Base-by-base conservation (phyloP, 2,797 vertebrate species). In the Alca torda region DNA sequence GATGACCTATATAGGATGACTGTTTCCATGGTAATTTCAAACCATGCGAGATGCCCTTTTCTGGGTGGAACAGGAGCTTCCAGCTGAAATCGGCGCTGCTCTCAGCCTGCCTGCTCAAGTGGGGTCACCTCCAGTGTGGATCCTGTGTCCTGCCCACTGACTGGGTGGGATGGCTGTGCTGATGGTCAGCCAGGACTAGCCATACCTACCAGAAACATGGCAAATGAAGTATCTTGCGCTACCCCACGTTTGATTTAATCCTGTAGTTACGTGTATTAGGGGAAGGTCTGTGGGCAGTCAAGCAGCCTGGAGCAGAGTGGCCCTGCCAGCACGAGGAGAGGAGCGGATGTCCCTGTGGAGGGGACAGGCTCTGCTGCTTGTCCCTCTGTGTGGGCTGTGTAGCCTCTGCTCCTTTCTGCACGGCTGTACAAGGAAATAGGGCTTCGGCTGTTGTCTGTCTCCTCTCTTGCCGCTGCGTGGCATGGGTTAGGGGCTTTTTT, bases 321-420 rank as follows among this genome's bases (percentile, higher is more conserved):
- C 41, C 17, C 19, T 80, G 54, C 35, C 35, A 0, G 23, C 23
- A 10, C 26, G 45, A 60, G 51, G 19, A 48, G 46, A 25, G 39
- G 19, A 18, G 1, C 3, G n/a, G n/a, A 9, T 1, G 24, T 11
- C 12, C 35, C 48, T 1, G 0, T 4, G 23, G 54, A 21, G 31
- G 33, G 24, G 9, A 10, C 1, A 0, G 19, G 20, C 50, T 31
- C n/a, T 60, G 56, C 19, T 5, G 2, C 21, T 50, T 10, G 61
- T 7, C 25, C 30, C 16, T 19, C 30, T 31, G 24, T 10, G 4
- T 4, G 54, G 54, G 5, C 45, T 6, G 1, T 3, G 11, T 7
- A 12, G 13, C 33, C 24, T 12, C 16, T 1, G 1, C 37, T 53
- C 37, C 60, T 41, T 39, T n/a, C 33, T 25, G 51, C 16, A 4